Evolutionary conservation across 2,797 vertebrate genomes (phyloP).

Genomic region (Todus mexicanus): DNA sequence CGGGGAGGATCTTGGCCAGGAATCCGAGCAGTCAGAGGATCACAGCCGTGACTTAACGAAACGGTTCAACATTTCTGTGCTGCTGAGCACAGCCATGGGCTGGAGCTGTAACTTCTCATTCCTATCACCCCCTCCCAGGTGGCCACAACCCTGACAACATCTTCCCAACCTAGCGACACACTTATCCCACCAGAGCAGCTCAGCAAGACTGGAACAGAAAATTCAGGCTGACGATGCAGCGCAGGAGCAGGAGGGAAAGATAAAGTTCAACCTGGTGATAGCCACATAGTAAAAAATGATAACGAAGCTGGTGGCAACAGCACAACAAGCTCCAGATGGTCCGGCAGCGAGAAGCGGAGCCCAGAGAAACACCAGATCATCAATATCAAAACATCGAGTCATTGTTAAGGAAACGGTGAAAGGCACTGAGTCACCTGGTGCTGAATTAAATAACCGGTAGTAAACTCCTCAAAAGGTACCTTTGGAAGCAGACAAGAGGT

Average conservation of each 20-base stretch:
- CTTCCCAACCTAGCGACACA: background rate
- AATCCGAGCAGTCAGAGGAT: background rate
- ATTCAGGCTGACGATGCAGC: background rate
- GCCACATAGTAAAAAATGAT: background rate
- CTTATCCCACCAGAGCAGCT: background rate
- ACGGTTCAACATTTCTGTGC: background rate
- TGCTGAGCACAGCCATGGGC: background rate
- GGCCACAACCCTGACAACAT: background rate
- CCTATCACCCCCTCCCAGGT: background rate
- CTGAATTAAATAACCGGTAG: background rate
- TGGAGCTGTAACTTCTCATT: background rate
- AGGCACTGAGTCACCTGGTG: background rate
- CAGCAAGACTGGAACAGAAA: background rate
- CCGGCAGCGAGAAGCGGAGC: background rate
- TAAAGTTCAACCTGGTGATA: constrained; percentile 25
- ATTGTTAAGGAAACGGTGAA: background rate
- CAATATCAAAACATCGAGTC: background rate
- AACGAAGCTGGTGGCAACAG: background rate
- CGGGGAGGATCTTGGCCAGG: background rate
- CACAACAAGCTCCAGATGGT: constrained; percentile 8
- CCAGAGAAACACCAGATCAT: background rate
- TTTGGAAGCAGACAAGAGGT: background rate
- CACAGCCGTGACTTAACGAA: background rate
- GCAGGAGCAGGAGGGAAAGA: background rate
- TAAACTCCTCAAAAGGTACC: background rate